These are phyloP conservation scores for Machimus rusticus DNA, from an alignment of 2,888 invertebrate genomes.

Conservation along the genomic window DNA sequence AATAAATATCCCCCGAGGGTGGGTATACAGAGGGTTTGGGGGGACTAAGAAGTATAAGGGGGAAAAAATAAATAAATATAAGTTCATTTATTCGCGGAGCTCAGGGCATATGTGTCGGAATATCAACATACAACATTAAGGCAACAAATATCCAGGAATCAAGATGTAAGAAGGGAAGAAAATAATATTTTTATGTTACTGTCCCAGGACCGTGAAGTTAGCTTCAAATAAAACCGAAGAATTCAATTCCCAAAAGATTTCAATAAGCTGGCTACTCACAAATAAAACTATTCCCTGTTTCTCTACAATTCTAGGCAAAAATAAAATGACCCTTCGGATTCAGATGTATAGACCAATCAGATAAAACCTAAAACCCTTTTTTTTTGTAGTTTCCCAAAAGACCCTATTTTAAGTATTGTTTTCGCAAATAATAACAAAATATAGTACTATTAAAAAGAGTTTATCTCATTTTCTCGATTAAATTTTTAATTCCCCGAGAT, in stretches of 20 bases:
- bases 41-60: background rate
- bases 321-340: too few relatives aligned
- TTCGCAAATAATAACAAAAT: too few relatives aligned
- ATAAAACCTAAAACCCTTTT: too few relatives aligned
- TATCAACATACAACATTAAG: background rate
- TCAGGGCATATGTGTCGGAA: background rate
- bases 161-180: background rate
- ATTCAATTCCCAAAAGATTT: slow-evolving; percentile 12
- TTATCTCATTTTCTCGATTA: too few relatives aligned
- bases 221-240: background rate
- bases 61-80: background rate
- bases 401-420: too few relatives aligned
- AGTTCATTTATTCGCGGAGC: background rate
- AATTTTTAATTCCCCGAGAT: background rate
- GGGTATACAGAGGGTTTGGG: background rate
- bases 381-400: too few relatives aligned
- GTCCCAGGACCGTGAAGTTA: background rate
- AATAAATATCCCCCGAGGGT: slow-evolving; percentile 43
- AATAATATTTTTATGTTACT: background rate
- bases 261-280: background rate
- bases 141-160: background rate
- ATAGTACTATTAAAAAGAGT: too few relatives aligned
- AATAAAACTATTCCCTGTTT: too few relatives aligned
- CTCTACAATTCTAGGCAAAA: too few relatives aligned
- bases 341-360: too few relatives aligned